A percentile compares a stretch with the other conserved stretches of the same genome.
Conservation (phyloP, 1,140 invertebrate species). For the Bombus affinis region DNA sequence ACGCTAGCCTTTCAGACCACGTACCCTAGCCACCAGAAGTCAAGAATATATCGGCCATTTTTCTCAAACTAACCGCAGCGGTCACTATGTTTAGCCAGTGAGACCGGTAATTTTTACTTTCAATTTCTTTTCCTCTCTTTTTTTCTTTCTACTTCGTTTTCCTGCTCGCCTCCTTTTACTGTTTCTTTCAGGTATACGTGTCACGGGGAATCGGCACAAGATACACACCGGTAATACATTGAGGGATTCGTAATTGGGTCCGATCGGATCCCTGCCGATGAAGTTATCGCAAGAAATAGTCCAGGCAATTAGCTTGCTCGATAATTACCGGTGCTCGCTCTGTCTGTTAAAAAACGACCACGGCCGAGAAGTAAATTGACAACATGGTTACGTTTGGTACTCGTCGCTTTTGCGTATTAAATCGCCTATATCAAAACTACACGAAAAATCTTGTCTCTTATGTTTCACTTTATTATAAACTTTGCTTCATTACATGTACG, state of each 20-base stretch:
- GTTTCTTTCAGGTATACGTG: background rate
- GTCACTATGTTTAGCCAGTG: background rate
- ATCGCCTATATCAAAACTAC: too few species aligned
- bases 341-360: background rate
- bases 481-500: too few species aligned
- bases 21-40: background rate
- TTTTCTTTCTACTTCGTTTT: background rate
- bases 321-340: constrained; percentile 19
- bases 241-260: constrained; percentile 22
- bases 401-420: too few species aligned
- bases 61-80: background rate
- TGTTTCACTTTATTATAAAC: too few species aligned
- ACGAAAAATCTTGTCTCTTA: too few species aligned
- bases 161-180: background rate
- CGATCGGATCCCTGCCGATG: constrained; percentile 28
- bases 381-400: too few species aligned
- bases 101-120: constrained; percentile 30
- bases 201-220: background rate
- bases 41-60: constrained; percentile 37
- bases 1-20: background rate
- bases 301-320: constrained; percentile 21
- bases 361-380: background rate
- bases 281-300: constrained; percentile 37
- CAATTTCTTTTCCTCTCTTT: background rate
- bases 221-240: background rate